A percentile compares a stretch with the other conserved stretches of the same genome.
These are phyloP conservation scores for Drosophila rhopaloa DNA, from an alignment of 1,140 invertebrate species.

Conservation along the genomic window DNA sequence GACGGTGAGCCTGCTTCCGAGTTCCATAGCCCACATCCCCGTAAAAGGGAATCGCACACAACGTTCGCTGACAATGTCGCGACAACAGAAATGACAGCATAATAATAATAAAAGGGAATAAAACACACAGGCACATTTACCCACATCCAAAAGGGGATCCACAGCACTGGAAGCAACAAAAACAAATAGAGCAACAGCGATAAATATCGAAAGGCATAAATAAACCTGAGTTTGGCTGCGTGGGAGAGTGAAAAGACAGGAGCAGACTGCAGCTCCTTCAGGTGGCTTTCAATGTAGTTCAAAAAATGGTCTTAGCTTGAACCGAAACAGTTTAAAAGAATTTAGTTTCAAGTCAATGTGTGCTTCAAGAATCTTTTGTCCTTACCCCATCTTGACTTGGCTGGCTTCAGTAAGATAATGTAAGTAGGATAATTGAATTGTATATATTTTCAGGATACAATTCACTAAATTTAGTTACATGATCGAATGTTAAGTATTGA, in stretches of 20 bases:
- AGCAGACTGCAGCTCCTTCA: neutral
- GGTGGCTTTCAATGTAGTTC: neutral
- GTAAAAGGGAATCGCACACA: conserved; percentile 32
- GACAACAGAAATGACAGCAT: conserved; percentile 79
- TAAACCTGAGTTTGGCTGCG: conserved; percentile 51
- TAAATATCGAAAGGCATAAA: conserved; percentile 78
- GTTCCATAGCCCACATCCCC: neutral
- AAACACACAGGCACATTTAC: conserved; percentile 37
- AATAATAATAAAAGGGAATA: conserved; percentile 79
- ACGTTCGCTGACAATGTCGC: conserved; percentile 74
- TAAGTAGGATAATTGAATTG: no score
- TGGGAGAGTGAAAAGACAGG: conserved; percentile 24
- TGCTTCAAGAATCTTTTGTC: no score
- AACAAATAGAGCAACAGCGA: conserved; percentile 58
- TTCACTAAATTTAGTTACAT: no score
- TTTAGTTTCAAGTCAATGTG: no score
- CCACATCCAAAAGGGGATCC: conserved; percentile 2
- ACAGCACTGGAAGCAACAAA: conserved; percentile 49
- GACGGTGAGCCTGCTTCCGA: neutral
- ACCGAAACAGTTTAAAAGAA: neutral
- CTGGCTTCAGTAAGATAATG: no score
- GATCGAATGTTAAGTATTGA: no score
- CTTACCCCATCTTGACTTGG: no score
- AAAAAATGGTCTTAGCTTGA: neutral
- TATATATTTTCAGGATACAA: no score